Conservation (phyloP, 92 coral and sea anemone species). For the Actinostola sp. region DNA sequence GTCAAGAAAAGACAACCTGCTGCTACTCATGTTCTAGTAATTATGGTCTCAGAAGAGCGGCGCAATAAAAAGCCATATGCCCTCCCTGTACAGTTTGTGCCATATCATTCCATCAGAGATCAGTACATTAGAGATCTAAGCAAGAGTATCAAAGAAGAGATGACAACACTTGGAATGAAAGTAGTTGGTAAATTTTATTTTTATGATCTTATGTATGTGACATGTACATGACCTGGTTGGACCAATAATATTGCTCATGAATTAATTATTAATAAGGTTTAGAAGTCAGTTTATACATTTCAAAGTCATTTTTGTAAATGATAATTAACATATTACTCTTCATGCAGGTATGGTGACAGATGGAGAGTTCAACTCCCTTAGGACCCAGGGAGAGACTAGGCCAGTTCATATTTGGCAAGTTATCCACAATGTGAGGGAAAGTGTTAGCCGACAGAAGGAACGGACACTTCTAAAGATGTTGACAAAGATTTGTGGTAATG, state of each 20-base stretch:
- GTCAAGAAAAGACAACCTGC: constrained; percentile 65
- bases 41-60: constrained; percentile 51
- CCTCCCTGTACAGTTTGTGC: constrained; percentile 67
- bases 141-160: constrained; percentile 36
- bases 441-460: constrained; percentile 54
- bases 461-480: constrained; percentile 45
- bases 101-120: constrained; percentile 50
- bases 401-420: constrained; percentile 69
- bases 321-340: too few relatives aligned
- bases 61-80: constrained; percentile 53
- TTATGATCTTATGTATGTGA: neutral
- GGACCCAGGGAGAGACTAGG: constrained; percentile 64
- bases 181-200: constrained; percentile 49
- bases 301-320: too few relatives aligned
- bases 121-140: constrained; percentile 60
- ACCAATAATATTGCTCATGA: too few relatives aligned
- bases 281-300: too few relatives aligned
- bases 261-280: too few relatives aligned
- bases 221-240: too few relatives aligned
- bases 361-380: constrained; percentile 67
- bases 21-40: constrained; percentile 57
- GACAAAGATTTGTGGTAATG: constrained; percentile 23
- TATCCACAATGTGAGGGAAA: constrained; percentile 64
- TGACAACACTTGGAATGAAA: constrained; percentile 29
- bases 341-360: constrained; percentile 69